Base-by-base conservation (phyloP, 1,140 invertebrate species). In the Conus betulinus region DNA sequence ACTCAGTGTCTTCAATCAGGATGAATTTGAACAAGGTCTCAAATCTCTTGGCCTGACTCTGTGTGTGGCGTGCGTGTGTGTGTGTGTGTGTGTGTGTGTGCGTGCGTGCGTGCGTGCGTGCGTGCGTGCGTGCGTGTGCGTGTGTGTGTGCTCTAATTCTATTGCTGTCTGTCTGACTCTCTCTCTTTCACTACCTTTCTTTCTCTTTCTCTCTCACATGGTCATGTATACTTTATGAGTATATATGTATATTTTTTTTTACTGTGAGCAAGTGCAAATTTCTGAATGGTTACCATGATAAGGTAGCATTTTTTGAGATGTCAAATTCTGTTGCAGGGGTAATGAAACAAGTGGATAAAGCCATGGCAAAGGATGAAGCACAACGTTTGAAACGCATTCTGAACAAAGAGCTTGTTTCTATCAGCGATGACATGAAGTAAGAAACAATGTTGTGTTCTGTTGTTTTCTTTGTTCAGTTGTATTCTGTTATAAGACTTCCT, bases 1-100 rank as follows among this genome's bases (percentile, higher is more conserved):
- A 6, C 90, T 96, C 23, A 93, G 91, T 90, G 95, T 96, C 8
- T 96, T 96, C 91, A 95, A 96, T 90, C 96, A 96, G 90, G 93
- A 95, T 85, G 94, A 94, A 15, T 95, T 96, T 90, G 96, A 96
- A 92, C 91, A 95, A 92, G 95, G 95, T 91, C 92, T 51, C 91
- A 95, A 95, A 95, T 91, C 92, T 51, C 60, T 91, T 76, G 51
- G 15, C 25, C 5, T 63, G 27, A n/a, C 57, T 63, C 39, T 67
- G 10, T 17, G 4, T 57, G 10, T n/a, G n/a, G n/a, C n/a, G n/a
- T n/a, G n/a, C n/a, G n/a, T n/a, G n/a, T n/a, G n/a, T n/a, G n/a
- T n/a, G n/a, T n/a, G n/a, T n/a, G n/a, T n/a, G n/a, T n/a, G n/a
- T n/a, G n/a, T n/a, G n/a, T n/a, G n/a, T n/a, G n/a, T n/a, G n/a